phyloP scores from a whole-genome alignment of 1,140 invertebrate genomes.

The Drosophila burlai region DNA sequence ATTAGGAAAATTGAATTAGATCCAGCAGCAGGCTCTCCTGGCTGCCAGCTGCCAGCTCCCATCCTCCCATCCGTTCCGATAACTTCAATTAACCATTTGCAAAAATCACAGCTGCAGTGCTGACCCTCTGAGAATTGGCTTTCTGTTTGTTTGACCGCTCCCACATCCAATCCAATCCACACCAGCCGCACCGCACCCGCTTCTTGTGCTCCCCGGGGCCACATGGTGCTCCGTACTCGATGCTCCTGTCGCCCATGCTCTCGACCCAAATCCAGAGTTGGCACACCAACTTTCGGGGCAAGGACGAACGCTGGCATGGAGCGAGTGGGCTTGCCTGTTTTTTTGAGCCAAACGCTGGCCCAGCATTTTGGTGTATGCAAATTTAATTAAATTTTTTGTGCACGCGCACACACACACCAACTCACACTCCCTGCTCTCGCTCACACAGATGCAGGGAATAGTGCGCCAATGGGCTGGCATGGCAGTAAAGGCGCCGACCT shows the following conservation, averaged over 20 bases:
- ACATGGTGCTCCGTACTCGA: slow-evolving; percentile 10
- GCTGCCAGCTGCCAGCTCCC: background rate
- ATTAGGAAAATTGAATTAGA: slow-evolving; percentile 9
- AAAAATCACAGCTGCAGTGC: slow-evolving; percentile 41
- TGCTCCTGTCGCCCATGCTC: slow-evolving; percentile 4
- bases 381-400: slow-evolving; percentile 63
- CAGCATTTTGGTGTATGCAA: slow-evolving; percentile 59
- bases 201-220: background rate
- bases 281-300: slow-evolving; percentile 40
- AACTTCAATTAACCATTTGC: slow-evolving; percentile 34
- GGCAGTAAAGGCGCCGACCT: slow-evolving; percentile 36
- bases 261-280: slow-evolving; percentile 53
- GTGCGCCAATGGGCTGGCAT: slow-evolving; percentile 9
- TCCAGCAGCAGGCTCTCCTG: background rate
- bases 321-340: slow-evolving; percentile 25
- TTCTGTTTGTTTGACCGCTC: slow-evolving; percentile 9
- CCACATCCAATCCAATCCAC: background rate
- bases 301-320: slow-evolving; percentile 10
- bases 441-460: slow-evolving; percentile 1
- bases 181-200: background rate
- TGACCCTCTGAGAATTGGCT: slow-evolving; percentile 32
- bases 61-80: slow-evolving; percentile 1
- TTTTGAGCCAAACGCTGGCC: slow-evolving; percentile 34
- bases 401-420: slow-evolving; percentile 28
- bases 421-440: background rate